These are phyloP conservation scores for Lochmaea capreae DNA, from an alignment of 2,888 invertebrate species.

Conservation along the genomic window DNA sequence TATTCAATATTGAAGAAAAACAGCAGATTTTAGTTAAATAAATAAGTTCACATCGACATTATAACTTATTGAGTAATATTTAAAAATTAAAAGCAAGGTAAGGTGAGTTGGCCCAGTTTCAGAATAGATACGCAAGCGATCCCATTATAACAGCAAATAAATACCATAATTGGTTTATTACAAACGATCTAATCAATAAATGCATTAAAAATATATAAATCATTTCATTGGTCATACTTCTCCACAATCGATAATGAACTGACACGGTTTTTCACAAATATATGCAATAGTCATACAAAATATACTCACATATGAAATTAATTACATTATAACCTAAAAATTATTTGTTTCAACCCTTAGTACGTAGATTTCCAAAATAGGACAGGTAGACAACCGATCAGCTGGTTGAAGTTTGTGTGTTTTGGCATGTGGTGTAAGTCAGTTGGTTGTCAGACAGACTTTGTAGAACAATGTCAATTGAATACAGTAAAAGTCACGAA, in stretches of 20 bases:
- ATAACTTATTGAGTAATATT: background rate
- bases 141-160: conserved; percentile 3
- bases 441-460: too few relatives aligned
- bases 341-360: too few relatives aligned
- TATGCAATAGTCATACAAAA: too few relatives aligned
- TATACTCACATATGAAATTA: too few relatives aligned
- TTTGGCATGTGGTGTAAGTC: too few relatives aligned
- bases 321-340: too few relatives aligned
- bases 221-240: background rate
- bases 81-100: background rate
- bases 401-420: too few relatives aligned
- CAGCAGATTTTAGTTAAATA: background rate
- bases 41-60: background rate
- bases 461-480: too few relatives aligned
- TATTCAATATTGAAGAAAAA: too few relatives aligned
- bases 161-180: conserved; percentile 10
- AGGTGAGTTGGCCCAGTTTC: conserved; percentile 2
- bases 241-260: background rate
- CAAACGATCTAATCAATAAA: conserved; percentile 6
- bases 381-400: too few relatives aligned
- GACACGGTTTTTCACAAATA: conserved; percentile 27
- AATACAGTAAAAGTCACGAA: too few relatives aligned
- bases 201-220: conserved; percentile 16
- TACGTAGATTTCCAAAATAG: too few relatives aligned
- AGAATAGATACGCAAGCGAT: background rate